phyloP scores from a whole-genome alignment of 1,140 invertebrate species.

The Coelopa frigida region DNA sequence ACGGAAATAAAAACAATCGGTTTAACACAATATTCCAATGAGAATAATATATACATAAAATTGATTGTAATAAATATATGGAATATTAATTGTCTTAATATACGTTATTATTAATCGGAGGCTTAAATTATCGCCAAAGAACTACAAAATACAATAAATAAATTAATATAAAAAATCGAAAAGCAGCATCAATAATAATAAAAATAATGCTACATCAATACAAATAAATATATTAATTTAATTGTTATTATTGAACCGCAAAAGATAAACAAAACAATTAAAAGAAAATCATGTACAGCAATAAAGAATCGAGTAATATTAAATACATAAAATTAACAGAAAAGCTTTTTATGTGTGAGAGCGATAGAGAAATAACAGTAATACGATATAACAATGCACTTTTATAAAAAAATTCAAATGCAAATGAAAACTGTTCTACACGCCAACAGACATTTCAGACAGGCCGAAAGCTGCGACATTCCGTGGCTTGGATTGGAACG shows the following conservation, averaged over 20 bases:
- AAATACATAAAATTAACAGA: no score
- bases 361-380: no score
- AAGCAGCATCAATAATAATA: background rate
- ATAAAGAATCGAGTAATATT: no score
- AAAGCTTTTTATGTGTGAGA: no score
- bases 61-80: conserved; percentile 1
- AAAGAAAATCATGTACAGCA: conserved; percentile 6
- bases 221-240: conserved; percentile 11
- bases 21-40: background rate
- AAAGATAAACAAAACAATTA: background rate
- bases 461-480: no score
- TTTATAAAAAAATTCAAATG: no score
- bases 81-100: conserved; percentile 7
- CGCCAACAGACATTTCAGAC: no score
- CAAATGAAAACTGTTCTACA: no score
- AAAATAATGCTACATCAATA: conserved; percentile 5
- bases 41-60: background rate
- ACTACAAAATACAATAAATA: conserved; percentile 15
- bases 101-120: conserved; percentile 30
- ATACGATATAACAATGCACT: no score
- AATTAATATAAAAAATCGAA: conserved; percentile 13
- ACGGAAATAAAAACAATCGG: conserved; percentile 7
- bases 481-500: no score
- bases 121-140: conserved; percentile 46
- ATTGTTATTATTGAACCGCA: background rate